Conservation (phyloP, 1,140 invertebrate genomes). For the Diorhabda carinulata region DNA sequence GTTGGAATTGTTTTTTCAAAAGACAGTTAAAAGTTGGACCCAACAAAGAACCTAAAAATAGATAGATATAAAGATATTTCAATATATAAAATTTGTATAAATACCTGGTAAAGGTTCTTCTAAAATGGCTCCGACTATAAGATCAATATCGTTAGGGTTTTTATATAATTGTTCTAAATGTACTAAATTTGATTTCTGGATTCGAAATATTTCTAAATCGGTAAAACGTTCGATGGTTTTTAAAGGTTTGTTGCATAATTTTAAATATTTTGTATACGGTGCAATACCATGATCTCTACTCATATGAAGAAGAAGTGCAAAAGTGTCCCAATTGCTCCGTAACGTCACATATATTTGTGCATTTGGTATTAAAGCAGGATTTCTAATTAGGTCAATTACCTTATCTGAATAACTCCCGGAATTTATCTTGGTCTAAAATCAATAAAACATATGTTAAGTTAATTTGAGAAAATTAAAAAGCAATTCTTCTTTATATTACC, state of each 20-base stretch:
- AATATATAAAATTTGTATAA: no score
- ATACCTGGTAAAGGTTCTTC: constrained; percentile 72
- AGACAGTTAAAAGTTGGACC: constrained; percentile 84
- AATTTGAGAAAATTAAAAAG: no score
- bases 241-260: constrained; percentile 58
- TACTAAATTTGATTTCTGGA: constrained; percentile 54
- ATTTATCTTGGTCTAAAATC: constrained; percentile 43
- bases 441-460: not conserved
- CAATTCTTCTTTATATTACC: constrained; percentile 39
- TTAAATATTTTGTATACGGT: constrained; percentile 72
- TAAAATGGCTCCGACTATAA: constrained; percentile 78
- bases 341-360: constrained; percentile 47
- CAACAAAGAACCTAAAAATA: constrained; percentile 57
- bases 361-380: constrained; percentile 51
- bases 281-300: constrained; percentile 90
- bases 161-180: constrained; percentile 66
- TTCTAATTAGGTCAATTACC: no score
- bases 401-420: constrained; percentile 28
- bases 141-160: constrained; percentile 74
- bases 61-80: not conserved
- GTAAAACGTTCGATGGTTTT: constrained; percentile 61
- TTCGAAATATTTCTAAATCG: constrained; percentile 58
- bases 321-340: constrained; percentile 51
- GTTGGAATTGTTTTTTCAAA: constrained; percentile 73
- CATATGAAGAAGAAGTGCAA: constrained; percentile 57